A percentile compares a stretch with the other conserved stretches of the same genome.
Conservation (phyloP, 2,797 vertebrate species). For the Micropoecilia bifurca region DNA sequence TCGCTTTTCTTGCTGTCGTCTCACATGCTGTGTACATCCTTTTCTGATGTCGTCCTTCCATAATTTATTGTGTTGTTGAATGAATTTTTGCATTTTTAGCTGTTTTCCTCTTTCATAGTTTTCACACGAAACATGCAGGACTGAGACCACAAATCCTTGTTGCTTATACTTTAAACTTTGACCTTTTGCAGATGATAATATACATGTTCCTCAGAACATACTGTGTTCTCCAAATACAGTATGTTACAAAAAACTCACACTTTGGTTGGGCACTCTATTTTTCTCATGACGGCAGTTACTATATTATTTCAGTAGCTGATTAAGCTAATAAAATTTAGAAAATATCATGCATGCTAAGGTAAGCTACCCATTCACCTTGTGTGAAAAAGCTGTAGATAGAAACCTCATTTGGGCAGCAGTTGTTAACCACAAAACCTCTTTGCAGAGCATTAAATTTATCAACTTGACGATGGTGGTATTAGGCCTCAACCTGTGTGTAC, state of each 20-base stretch:
- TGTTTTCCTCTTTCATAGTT: background rate
- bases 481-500: background rate
- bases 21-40: constrained; percentile 20
- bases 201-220: background rate
- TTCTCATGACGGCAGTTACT: background rate
- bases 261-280: background rate
- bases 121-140: constrained; percentile 15
- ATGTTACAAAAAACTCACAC: background rate
- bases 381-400: background rate
- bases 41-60: constrained; percentile 6
- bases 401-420: background rate
- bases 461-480: constrained; percentile 14
- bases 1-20: constrained; percentile 7
- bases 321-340: background rate
- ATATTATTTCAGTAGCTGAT: background rate
- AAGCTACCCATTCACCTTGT: background rate
- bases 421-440: constrained; percentile 8
- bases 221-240: no score
- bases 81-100: constrained; percentile 15
- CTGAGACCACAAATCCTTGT: constrained; percentile 7
- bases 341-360: background rate
- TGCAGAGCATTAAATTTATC: constrained; percentile 17
- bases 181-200: background rate
- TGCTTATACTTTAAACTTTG: constrained; percentile 8
- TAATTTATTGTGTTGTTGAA: constrained; percentile 17